Base-by-base conservation (phyloP, 2,888 invertebrate genomes). In the Drepanosiphum platanoidis region DNA sequence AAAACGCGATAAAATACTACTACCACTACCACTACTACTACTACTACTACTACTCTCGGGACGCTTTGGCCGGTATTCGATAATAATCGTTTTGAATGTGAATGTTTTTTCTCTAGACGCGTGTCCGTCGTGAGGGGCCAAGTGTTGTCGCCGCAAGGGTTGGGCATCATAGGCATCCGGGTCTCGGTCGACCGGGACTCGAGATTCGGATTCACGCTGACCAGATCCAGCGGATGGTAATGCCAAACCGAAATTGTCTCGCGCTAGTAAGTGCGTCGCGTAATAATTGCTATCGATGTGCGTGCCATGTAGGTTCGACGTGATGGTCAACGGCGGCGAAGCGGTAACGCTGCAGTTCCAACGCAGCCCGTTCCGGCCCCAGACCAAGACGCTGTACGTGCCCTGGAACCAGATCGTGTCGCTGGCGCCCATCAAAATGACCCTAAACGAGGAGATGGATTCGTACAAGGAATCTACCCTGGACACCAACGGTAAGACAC, bases 321-420 rank as follows among this genome's bases (percentile, higher is more conserved):
- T 99, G 86, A 92, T 99, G 89, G 98, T 99, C 87, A 99, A 99
- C 90, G 99, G 99, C 27, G 99, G 99, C 75, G 98, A 98, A 52
- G 97, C 98, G 2, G 97, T 99, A 86, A 97, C 97, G 32, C 92
- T 99, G 88, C 97, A 97, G 91, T 98, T 99, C 91, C 97, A 97
- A 90, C 92, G 99, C 86, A 96, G 96, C 86, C 98, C 98, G 39
- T 99, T 97, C 92, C 93, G 94, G 89, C 95, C 96, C 0, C 92
- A 95, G 86, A 94, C 96, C 87, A 93, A 94, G 89, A 97, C 96
- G 4, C 95, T 98, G 86, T 96, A 96, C 90, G 97, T 97, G 87
- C 98, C 98, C 32, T 98, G 98, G 97, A 99, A 99, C 91, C 96
- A 96, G 90, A 98, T 99, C 88, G 96, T 99, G 78, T 97, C 97